These are phyloP conservation scores for Orthonychiurus folsomi DNA, from an alignment of 2,888 invertebrate genomes.

Conservation along the genomic window DNA sequence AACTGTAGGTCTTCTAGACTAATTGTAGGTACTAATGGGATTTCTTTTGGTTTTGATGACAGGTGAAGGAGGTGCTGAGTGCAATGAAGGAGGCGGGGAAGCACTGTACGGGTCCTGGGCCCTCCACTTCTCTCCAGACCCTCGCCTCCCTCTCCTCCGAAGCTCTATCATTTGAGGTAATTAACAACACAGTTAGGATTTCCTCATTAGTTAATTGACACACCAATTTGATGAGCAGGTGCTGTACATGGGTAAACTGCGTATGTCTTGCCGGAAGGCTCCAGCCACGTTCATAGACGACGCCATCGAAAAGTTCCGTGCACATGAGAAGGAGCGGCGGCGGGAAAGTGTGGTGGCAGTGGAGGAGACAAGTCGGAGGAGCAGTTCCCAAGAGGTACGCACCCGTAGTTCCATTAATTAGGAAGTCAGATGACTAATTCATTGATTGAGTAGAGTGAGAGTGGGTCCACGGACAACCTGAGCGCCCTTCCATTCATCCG, in stretches of 20 bases:
- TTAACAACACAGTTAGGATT: background rate
- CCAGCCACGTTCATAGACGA: slow-evolving; percentile 85
- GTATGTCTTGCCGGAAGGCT: slow-evolving; percentile 75
- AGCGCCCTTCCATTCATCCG: too few relatives aligned
- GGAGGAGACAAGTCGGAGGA: slow-evolving; percentile 13
- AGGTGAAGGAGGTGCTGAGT: slow-evolving; percentile 69
- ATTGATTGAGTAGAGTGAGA: too few relatives aligned
- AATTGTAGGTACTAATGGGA: too few relatives aligned
- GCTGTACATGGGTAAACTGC: slow-evolving; percentile 87
- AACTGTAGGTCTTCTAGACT: too few relatives aligned
- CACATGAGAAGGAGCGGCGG: slow-evolving; percentile 57
- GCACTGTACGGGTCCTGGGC: slow-evolving; percentile 19
- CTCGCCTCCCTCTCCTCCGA: slow-evolving; percentile 45
- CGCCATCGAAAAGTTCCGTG: slow-evolving; percentile 75
- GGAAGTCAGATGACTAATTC: too few relatives aligned
- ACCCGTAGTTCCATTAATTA: too few relatives aligned
- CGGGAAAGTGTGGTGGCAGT: too few relatives aligned
- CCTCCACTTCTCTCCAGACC: slow-evolving; percentile 20
- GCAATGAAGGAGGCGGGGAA: too few relatives aligned
- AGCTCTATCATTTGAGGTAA: slow-evolving; percentile 79
- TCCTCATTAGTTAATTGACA: slow-evolving; percentile 12
- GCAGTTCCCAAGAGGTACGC: too few relatives aligned
- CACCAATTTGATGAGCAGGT: slow-evolving; percentile 51
- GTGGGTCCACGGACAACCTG: too few relatives aligned
- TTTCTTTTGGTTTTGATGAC: slow-evolving; percentile 44